These are phyloP conservation scores for Ctenodactylus gundi DNA, from an alignment of 2,113 vertebrate species.

Conservation along the genomic window DNA sequence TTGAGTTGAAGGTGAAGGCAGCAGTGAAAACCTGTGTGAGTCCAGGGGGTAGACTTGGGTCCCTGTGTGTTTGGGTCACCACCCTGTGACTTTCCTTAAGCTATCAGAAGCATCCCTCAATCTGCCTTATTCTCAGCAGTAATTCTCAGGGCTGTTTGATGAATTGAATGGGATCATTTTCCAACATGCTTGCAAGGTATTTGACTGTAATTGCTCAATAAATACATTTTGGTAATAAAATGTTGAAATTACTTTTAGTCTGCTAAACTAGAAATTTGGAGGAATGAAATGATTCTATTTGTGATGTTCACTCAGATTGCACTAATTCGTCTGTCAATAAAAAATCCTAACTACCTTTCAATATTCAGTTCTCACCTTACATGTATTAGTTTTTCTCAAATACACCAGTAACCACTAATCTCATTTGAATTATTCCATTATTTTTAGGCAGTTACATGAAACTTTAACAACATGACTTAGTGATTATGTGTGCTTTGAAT, in stretches of 20 bases:
- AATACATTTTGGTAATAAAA: neutral
- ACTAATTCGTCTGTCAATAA: neutral
- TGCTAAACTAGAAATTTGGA: neutral
- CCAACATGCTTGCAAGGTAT: neutral
- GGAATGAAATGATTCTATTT: neutral
- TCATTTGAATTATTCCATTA: neutral
- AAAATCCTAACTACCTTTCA: neutral
- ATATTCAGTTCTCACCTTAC: neutral
- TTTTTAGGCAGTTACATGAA: neutral
- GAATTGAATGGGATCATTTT: slow-evolving; percentile 4
- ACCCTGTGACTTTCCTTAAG: neutral
- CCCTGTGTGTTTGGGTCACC: neutral
- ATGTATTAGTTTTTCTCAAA: neutral
- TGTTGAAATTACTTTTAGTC: neutral
- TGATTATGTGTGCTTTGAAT: neutral
- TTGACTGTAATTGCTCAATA: slow-evolving; percentile 3
- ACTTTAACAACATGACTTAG: neutral
- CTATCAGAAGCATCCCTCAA: neutral
- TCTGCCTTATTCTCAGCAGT: neutral
- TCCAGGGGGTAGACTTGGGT: neutral
- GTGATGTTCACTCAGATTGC: neutral
- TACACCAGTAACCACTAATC: neutral
- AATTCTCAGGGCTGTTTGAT: neutral
- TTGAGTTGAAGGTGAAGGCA: neutral
- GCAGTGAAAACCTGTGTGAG: no score